A percentile compares a stretch with the other conserved stretches of the same genome.
Conservation (phyloP, 2,888 invertebrate species). For the Melinaea menophilus region DNA sequence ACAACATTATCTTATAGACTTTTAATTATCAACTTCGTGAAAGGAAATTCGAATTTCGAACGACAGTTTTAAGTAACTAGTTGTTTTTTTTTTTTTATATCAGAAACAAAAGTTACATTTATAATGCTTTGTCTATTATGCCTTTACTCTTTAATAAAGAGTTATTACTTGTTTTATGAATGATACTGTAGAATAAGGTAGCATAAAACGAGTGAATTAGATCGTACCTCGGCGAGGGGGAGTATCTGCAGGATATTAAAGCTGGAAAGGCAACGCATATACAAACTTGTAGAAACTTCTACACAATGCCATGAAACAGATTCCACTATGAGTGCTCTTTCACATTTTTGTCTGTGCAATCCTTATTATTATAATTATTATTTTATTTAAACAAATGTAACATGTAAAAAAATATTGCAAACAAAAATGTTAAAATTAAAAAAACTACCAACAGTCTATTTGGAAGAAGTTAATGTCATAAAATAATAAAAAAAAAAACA, state of each 20-base stretch:
- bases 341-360: neutral
- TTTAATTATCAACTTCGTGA: neutral
- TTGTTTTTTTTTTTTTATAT: neutral
- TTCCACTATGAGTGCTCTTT: neutral
- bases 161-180: conserved; percentile 1
- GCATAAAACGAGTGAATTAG: conserved; percentile 8
- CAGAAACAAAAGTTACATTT: no score
- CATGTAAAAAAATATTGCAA: neutral
- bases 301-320: conserved; percentile 5
- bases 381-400: neutral
- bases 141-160: neutral
- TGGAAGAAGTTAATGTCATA: conserved; percentile 5
- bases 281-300: conserved; percentile 12
- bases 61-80: neutral
- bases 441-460: neutral
- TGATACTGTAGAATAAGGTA: conserved; percentile 4
- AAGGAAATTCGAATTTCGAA: neutral
- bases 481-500: conserved; percentile 24
- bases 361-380: neutral
- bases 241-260: conserved; percentile 20
- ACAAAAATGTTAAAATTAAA: neutral
- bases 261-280: conserved; percentile 11
- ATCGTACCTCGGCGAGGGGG: conserved; percentile 5
- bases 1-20: no score
- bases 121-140: no score